These are phyloP conservation scores for Drosophila sproati DNA, from an alignment of 1,140 invertebrate species.

Conservation along the genomic window DNA sequence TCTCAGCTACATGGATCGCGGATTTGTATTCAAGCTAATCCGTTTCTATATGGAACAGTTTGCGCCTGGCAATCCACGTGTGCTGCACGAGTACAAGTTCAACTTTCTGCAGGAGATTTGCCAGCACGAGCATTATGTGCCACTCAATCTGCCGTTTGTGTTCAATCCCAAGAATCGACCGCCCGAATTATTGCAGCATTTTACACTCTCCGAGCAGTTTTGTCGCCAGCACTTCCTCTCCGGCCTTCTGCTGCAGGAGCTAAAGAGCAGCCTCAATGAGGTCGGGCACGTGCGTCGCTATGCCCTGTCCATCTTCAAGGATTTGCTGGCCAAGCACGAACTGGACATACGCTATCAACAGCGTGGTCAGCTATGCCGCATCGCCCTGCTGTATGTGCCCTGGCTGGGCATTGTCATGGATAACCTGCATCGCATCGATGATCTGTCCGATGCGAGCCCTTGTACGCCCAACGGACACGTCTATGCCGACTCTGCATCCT, in stretches of 20 bases:
- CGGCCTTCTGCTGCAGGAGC: constrained; percentile 90
- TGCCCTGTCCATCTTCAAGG: constrained; percentile 92
- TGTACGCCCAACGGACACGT: constrained; percentile 76
- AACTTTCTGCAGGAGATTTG: constrained; percentile 96
- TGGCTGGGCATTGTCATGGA: constrained; percentile 94
- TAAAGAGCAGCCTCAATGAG: constrained; percentile 91
- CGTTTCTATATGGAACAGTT: constrained; percentile 95
- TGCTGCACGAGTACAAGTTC: constrained; percentile 94
- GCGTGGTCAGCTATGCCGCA: constrained; percentile 92
- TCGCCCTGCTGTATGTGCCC: constrained; percentile 95
- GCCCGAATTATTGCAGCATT: constrained; percentile 86
- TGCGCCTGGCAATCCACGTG: constrained; percentile 90
- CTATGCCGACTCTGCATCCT: constrained; percentile 83
- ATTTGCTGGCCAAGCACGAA: constrained; percentile 96
- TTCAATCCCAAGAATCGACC: constrained; percentile 85
- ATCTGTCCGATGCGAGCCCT: constrained; percentile 69
- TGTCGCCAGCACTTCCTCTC: constrained; percentile 95
- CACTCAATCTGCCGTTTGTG: constrained; percentile 92
- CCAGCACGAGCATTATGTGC: constrained; percentile 96
- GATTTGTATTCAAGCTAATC: constrained; percentile 95
- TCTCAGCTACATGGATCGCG: constrained; percentile 96
- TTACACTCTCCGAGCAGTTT: constrained; percentile 91
- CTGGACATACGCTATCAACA: constrained; percentile 95
- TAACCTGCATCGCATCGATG: constrained; percentile 89
- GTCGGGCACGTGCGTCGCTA: constrained; percentile 91